These are phyloP conservation scores for Grapholita molesta DNA, from an alignment of 1,140 invertebrate genomes.

Conservation along the genomic window DNA sequence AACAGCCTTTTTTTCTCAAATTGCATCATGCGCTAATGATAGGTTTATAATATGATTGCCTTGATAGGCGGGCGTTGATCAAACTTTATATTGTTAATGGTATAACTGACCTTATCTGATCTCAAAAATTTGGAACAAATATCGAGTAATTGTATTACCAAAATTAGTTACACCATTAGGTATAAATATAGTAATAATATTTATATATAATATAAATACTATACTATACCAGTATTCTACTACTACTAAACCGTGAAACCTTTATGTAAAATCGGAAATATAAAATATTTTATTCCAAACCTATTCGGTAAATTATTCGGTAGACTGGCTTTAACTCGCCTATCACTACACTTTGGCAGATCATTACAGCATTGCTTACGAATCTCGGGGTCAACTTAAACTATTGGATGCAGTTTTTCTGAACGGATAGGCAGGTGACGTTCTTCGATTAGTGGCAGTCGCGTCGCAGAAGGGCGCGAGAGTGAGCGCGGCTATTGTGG, in stretches of 20 bases:
- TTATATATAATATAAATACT: no score
- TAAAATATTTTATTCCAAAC: no score
- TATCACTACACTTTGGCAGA: no score
- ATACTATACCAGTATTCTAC: no score
- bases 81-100: neutral
- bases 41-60: slow-evolving; percentile 20
- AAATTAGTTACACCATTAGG: no score
- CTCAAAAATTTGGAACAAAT: neutral
- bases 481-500: neutral
- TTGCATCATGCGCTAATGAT: slow-evolving; percentile 19
- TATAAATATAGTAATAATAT: no score
- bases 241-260: no score
- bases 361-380: no score
- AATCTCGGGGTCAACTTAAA: no score
- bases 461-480: neutral
- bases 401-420: neutral
- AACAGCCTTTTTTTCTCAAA: slow-evolving; percentile 16
- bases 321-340: no score
- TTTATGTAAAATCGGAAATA: no score
- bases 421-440: neutral
- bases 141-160: neutral
- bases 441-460: neutral
- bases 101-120: neutral
- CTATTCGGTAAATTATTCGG: no score
- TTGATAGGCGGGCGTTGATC: neutral